These are phyloP conservation scores for Cercocebus atys DNA, from an alignment of 2,113 vertebrate species.

Conservation along the genomic window DNA sequence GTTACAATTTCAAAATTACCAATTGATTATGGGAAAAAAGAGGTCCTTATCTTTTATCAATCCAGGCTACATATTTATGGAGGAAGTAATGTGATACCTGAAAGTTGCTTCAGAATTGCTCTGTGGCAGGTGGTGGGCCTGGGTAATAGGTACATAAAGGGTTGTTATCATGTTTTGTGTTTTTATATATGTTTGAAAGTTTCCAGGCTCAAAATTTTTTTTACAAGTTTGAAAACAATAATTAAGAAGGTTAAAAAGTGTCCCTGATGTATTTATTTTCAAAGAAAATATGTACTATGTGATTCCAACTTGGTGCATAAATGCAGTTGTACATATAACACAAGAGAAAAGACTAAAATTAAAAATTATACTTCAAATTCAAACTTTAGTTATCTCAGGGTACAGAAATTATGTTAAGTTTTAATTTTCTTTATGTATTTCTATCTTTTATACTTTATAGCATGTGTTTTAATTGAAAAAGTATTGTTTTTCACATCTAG, in stretches of 20 bases:
- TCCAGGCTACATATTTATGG: background rate
- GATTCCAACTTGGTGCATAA: slow-evolving; percentile 8
- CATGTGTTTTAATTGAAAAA: background rate
- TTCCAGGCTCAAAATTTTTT: background rate
- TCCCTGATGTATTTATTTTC: background rate
- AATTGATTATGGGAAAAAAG: background rate
- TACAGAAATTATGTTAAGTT: background rate
- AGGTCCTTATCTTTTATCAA: background rate
- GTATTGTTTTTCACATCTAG: background rate
- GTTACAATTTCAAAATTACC: too few relatives aligned
- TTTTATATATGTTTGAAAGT: background rate
- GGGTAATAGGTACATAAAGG: background rate
- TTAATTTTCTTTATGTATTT: slow-evolving; percentile 25
- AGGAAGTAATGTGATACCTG: background rate
- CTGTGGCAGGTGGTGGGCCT: background rate
- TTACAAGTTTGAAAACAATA: slow-evolving; percentile 22
- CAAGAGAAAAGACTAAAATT: slow-evolving; percentile 49
- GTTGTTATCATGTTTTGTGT: background rate
- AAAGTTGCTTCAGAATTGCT: background rate
- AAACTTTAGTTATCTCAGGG: slow-evolving; percentile 47
- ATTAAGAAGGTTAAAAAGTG: background rate
- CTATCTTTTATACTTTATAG: background rate
- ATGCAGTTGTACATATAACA: background rate
- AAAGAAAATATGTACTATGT: background rate
- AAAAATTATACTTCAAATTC: background rate